Evolutionary conservation across 92 coral and sea anemone species (phyloP), one percentile per base, ranked within the genome.

Genomic region (Porites rus): DNA sequence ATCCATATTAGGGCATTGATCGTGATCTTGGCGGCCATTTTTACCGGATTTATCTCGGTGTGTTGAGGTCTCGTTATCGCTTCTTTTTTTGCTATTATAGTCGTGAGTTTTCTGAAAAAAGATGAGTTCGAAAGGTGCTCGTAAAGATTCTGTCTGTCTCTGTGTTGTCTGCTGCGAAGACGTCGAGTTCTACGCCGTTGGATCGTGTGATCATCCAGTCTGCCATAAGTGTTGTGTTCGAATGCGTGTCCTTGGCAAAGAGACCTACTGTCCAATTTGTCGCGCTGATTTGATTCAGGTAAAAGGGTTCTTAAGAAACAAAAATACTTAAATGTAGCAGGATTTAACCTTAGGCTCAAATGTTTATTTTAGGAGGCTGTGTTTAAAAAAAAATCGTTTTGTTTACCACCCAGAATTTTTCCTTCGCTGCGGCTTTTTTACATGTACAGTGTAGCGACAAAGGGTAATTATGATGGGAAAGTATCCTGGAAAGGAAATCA

Each of bases 131-230:
- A 81, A 82, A 53, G 91, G 31, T 52, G 78, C 69, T 31, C 93
- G 98, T 84, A 92, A 79, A 62, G 94, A 92, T 60, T 92, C 98
- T 43, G 84, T 78, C 24, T 61, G 69, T 59, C 58, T 79, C n/a
- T 97, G 99, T 59, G 99, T 97, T 70, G 95, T 97, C 56, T 97
- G 99, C 73, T 97, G 99, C 65, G 99, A 97, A 24, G 98, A 97
- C 51, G 74, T 90, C 58, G 95, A 95, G 82, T 93, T 84, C 81
- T 95, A 83, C 64, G 99, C 99, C 10, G 86, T 94, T 52, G 99
- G 99, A 20, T 78, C 90, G 4, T 97, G 99, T 86, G 98, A 97
- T 83, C 99, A 97, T 83, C 91, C 92, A 1, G 94, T 97, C 21
- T 97, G 99, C 88, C 79, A 90, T 81, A 92, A 94, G 77, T 97